Base-by-base conservation (phyloP, 2,113 vertebrate genomes). In the Lepidothrix coronata region DNA sequence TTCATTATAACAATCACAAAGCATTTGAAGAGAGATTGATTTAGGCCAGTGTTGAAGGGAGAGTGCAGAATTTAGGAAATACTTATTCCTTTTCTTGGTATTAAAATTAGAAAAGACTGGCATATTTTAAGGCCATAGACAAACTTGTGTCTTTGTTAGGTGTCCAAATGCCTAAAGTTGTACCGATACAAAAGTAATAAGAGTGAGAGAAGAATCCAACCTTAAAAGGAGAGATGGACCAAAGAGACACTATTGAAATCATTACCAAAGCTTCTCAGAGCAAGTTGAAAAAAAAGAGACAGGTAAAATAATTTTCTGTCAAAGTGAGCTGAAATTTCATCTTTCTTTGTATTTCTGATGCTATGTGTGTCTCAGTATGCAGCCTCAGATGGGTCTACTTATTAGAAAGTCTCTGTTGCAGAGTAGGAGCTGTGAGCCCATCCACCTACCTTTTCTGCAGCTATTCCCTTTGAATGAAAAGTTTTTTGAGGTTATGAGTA, bases 1-100 rank as follows among this genome's bases (percentile, higher is more conserved):
- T 95, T 97, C 91, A 94, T 97, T 96, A 95, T 62, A 92, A 21
- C 73, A 97, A 95, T 89, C 88, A 96, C 91, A 51, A 92, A 89
- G 75, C 83, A 85, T 91, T 91, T 92, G 93, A 97, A 95, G 92
- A 95, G 43, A 72, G 62, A 63, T 85, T 93, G 63, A 95, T 96
- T 90, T 18, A 87, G 82, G n/a, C 4, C 30, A 84, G 33, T 63
- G 49, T 37, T 92, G 89, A 27, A 91, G 61, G 21, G 65, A 65
- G 41, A 94, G 76, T 75, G 52, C 33, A 90, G 83, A 78, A 62
- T 92, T 98, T 95, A 94, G 87, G 94, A 91, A 94, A 88, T 57
- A 51, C 39, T 96, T 78, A 33, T 46, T 70, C 48, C 35, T 76
- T 61, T 88, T 96, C 88, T 72, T 88, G 66, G 52, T 94, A 67